phyloP scores from a whole-genome alignment of 2,113 vertebrate genomes.

The Conger conger region DNA sequence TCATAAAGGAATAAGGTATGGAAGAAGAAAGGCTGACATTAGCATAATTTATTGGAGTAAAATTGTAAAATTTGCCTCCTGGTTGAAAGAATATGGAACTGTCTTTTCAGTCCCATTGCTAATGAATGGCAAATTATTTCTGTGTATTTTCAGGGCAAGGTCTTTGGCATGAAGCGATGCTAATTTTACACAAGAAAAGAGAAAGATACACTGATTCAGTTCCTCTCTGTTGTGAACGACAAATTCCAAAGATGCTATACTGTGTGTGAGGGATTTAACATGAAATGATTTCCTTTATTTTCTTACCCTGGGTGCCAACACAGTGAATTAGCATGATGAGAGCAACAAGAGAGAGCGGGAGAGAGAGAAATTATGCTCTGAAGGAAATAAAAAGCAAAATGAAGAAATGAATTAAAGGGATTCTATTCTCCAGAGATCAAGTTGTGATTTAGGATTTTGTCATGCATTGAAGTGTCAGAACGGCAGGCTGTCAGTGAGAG shows the following conservation, averaged over 20 bases:
- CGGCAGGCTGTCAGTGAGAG: constrained; percentile 28
- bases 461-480: constrained; percentile 31
- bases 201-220: constrained; percentile 33
- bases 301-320: constrained; percentile 41
- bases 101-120: constrained; percentile 58
- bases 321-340: constrained; percentile 51
- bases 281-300: constrained; percentile 54
- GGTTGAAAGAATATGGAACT: constrained; percentile 59
- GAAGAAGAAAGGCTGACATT: constrained; percentile 51
- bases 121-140: constrained; percentile 57
- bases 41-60: constrained; percentile 65
- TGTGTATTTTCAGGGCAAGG: constrained; percentile 50
- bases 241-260: constrained; percentile 57
- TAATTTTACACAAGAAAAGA: constrained; percentile 50
- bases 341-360: constrained; percentile 39
- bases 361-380: constrained; percentile 45
- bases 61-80: constrained; percentile 51
- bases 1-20: constrained; percentile 54
- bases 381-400: constrained; percentile 7
- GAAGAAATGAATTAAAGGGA: constrained; percentile 31
- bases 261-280: constrained; percentile 37
- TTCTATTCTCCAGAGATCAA: constrained; percentile 39
- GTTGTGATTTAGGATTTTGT: constrained; percentile 45
- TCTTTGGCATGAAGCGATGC: constrained; percentile 46
- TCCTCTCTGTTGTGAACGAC: constrained; percentile 50